phyloP scores from a whole-genome alignment of 1,140 invertebrate species.

The Ditylenchus dipsaci region DNA sequence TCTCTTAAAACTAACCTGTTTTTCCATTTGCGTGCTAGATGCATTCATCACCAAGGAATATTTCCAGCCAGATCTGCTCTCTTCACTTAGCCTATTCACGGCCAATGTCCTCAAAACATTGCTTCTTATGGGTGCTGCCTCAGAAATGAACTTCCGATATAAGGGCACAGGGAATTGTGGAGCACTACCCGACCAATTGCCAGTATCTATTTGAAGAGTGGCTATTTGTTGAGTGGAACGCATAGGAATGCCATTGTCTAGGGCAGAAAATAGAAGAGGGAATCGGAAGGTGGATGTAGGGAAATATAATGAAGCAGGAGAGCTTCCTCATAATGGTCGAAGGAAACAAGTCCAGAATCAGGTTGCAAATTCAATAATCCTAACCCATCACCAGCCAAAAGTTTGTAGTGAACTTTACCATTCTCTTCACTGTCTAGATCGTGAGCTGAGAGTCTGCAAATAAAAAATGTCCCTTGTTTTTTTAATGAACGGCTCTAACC shows the following conservation, averaged over 20 bases:
- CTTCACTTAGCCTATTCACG: slow-evolving; percentile 4
- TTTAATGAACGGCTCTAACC: too few species aligned
- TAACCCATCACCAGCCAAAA: slow-evolving; percentile 32
- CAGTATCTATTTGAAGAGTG: slow-evolving; percentile 13
- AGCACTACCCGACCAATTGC: slow-evolving; percentile 21
- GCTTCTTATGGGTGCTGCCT: slow-evolving; percentile 5
- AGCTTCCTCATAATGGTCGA: slow-evolving; percentile 40
- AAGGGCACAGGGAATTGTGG: slow-evolving; percentile 29
- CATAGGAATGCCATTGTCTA: background rate
- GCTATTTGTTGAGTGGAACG: background rate
- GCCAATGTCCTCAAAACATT: slow-evolving; percentile 24
- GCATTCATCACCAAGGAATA: background rate
- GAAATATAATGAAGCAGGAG: too few species aligned
- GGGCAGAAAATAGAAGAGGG: background rate
- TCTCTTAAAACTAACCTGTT: too few species aligned
- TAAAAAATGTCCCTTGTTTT: too few species aligned
- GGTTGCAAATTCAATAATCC: slow-evolving; percentile 24
- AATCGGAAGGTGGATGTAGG: too few species aligned
- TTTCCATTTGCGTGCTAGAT: too few species aligned
- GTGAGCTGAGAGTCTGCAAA: background rate
- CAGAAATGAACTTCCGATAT: slow-evolving; percentile 33
- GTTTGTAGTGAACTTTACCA: slow-evolving; percentile 16
- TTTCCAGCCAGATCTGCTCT: background rate
- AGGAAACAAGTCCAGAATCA: slow-evolving; percentile 17
- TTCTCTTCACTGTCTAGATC: slow-evolving; percentile 8